Percentiles rank a stretch among this genome's conserved stretches.
phyloP scores from a whole-genome alignment of 2,113 vertebrate genomes.

The Ophthalmolycus amberensis region DNA sequence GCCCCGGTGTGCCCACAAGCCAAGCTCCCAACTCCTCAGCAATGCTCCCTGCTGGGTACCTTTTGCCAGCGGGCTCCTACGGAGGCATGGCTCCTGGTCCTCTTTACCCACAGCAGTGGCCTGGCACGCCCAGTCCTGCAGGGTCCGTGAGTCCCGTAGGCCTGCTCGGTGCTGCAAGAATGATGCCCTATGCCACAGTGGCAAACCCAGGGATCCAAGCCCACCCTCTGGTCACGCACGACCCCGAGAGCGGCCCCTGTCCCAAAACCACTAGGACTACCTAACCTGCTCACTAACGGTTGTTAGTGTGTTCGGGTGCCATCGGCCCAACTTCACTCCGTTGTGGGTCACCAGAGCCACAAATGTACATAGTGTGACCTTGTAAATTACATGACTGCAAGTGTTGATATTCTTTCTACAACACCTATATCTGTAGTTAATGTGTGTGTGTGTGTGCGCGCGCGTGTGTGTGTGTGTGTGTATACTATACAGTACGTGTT shows the following conservation, averaged over 20 bases:
- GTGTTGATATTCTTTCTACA: constrained; percentile 69
- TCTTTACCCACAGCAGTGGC: constrained; percentile 85
- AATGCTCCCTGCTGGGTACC: constrained; percentile 73
- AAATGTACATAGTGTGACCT: constrained; percentile 58
- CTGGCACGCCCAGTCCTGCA: constrained; percentile 71
- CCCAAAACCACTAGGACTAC: constrained; percentile 82
- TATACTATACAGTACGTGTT: constrained; percentile 58
- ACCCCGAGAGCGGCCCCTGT: constrained; percentile 72
- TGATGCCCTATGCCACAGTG: constrained; percentile 70
- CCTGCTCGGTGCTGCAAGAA: constrained; percentile 67
- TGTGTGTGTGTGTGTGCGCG: constrained; percentile 36
- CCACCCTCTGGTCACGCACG: constrained; percentile 79
- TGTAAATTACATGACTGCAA: constrained; percentile 73
- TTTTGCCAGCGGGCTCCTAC: constrained; percentile 81
- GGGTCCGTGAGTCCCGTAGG: constrained; percentile 67
- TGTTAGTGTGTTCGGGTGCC: constrained; percentile 21
- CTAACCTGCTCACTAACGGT: constrained; percentile 64
- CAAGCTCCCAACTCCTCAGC: constrained; percentile 68
- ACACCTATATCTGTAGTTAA: constrained; percentile 59
- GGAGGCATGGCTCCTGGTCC: constrained; percentile 80
- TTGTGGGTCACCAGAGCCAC: constrained; percentile 49
- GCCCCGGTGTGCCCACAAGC: constrained; percentile 53
- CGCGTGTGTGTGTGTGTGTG: constrained; percentile 37
- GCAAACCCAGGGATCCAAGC: constrained; percentile 75
- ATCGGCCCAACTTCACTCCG: constrained; percentile 21